Evolutionary conservation across 2,797 vertebrate genomes (phyloP), one percentile per base, ranked within the genome.

Genomic region (Scarus forsteni): DNA sequence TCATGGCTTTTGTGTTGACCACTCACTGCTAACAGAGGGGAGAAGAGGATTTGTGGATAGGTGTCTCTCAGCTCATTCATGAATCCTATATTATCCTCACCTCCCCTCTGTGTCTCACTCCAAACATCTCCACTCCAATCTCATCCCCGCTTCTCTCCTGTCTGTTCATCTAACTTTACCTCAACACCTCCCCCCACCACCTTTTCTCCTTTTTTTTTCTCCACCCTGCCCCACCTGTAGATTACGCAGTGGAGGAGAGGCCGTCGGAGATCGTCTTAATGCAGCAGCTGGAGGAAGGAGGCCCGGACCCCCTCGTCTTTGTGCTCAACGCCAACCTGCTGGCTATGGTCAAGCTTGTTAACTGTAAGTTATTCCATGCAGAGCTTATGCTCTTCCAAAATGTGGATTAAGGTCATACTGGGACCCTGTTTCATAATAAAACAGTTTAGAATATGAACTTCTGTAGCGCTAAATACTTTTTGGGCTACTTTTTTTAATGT

Each of bases 281-380:
- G 96, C 97, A 98, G 91, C 98, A 99, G 87, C 75, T 99, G 88
- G 98, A 99, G 80, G 97, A 99, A 75, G 97, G 96, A 19, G 96
- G 96, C 38, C 96, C 95, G 2, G 97, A 98, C 83, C 98, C 98
- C 11, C 93, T 99, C 88, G 98, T 99, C n/a, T 99, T 99, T 58
- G 97, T 99, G 86, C 96, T 99, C 84, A 99, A 99, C 60, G 98
- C 98, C 56, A 99, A 99, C 93, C 94, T 99, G 80, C 94, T 99
- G 75, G 96, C 97, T 74, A 97, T 98, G 97, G 96, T 99, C 90
- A 99, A 98, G 93, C 96, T 99, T 51, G 97, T 99, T 75, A 99
- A 99, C 92, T 99, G 98, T 99, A 95, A 98, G 98, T 92, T 12
- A 1, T 10, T 39, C 7, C 36, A 18, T 7, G 18, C 8, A 6